Evolutionary conservation across 2,113 vertebrate genomes (phyloP).

Genomic region (Balaenoptera acutorostrata): DNA sequence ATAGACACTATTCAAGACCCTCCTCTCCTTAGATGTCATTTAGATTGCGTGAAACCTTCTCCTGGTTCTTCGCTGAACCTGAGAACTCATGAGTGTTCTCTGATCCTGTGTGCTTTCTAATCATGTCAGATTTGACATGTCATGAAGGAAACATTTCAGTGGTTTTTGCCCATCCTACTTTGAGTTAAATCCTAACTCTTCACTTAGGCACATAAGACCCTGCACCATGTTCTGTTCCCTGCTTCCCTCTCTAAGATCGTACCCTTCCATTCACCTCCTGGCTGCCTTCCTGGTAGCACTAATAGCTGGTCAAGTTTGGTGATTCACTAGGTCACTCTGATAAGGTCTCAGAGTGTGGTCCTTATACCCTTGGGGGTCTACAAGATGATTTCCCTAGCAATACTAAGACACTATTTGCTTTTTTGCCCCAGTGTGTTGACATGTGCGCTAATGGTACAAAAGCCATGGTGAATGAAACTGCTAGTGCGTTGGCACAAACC

Average conservation of each 20-base stretch:
- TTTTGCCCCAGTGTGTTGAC: background rate
- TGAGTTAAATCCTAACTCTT: background rate
- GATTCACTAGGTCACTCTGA: background rate
- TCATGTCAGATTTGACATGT: background rate
- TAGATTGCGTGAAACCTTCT: background rate
- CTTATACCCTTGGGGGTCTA: too few species aligned
- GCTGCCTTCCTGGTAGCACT: background rate
- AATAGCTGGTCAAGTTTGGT: too few species aligned
- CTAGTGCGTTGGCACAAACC: background rate
- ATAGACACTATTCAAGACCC: background rate
- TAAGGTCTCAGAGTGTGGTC: background rate
- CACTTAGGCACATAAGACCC: background rate
- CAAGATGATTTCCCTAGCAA: background rate
- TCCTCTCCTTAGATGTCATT: background rate
- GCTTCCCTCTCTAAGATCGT: background rate
- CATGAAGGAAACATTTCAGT: background rate
- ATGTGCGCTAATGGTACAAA: background rate
- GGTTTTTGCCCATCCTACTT: background rate
- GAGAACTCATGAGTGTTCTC: background rate
- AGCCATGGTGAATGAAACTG: background rate
- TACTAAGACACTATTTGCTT: background rate
- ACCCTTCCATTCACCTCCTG: too few species aligned
- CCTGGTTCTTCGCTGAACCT: fast-evolving
- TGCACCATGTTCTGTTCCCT: background rate
- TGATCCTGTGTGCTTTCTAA: background rate